phyloP scores from a whole-genome alignment of 2,888 invertebrate species.

The Biston stratarius region DNA sequence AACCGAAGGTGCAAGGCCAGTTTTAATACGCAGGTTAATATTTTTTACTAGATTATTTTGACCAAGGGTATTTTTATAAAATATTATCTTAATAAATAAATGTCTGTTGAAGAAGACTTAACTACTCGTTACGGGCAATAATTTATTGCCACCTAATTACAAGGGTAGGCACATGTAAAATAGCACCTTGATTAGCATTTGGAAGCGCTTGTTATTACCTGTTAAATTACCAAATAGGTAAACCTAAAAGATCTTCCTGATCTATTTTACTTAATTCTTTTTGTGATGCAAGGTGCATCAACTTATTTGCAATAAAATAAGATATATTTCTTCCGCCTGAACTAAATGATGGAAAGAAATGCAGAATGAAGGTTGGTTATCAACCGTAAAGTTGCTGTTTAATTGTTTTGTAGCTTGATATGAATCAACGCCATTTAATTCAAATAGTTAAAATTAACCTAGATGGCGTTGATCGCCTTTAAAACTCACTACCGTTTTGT shows the following conservation, averaged over 20 bases:
- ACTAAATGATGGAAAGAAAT: too few relatives aligned
- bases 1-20: conserved; percentile 38
- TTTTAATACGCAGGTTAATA: conserved; percentile 30
- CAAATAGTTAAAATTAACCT: too few relatives aligned
- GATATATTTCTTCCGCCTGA: background rate
- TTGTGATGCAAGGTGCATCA: background rate
- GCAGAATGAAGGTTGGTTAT: too few relatives aligned
- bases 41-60: conserved; percentile 24
- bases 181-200: conserved; percentile 18
- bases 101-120: conserved; percentile 30
- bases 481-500: too few relatives aligned
- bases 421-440: too few relatives aligned
- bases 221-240: background rate
- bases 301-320: background rate
- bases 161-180: conserved; percentile 1
- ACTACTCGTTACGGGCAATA: conserved; percentile 20
- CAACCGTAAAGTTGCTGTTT: too few relatives aligned
- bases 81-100: conserved; percentile 31
- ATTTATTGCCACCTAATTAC: conserved; percentile 25
- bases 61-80: conserved; percentile 28
- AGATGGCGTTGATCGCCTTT: too few relatives aligned
- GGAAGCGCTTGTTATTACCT: background rate
- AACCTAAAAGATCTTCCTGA: conserved; percentile 1
- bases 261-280: background rate
- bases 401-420: too few relatives aligned